Base-by-base conservation (phyloP, 2,888 invertebrate genomes). In the Tinea pellionella region DNA sequence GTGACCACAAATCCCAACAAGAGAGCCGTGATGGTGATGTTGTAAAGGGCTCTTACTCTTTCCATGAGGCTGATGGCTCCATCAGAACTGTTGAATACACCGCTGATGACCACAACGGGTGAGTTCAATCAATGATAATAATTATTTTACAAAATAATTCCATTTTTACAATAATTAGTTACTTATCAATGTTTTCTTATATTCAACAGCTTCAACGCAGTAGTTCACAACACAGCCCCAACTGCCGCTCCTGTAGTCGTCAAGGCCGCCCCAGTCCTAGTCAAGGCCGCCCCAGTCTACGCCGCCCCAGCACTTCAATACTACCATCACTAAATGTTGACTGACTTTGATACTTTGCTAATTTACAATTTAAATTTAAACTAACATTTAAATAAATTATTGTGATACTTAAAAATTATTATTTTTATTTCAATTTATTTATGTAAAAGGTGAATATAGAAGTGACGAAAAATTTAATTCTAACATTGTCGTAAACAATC, bases 1-100 rank as follows among this genome's bases (percentile, higher is more conserved):
- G 88, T 57, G 89, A 89, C 76, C 77, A 80, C 71, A 88, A 88
- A 73, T 75, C 77, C 63, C 87, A 85, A 70, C 83, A 85, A 64
- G 89, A 89, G 66, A 65, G 69, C 64, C 78, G 82, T 62, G 88
- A 88, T 62, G 88, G 88, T 59, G 88, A 88, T 67, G 77, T 76
- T 2, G 88, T 88, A 58, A 83, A 87, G 69, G 88, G 88, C 63
- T 77, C 80, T 8, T 86, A 88, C 75, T 80, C 83, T 13, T 75
- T 88, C 65, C 74, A 78, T 61, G 87, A 88, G 69, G 81, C 88
- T 61, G 88, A 88, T 65, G 88, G 88, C 66, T 86, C 87, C 69
- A 70, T 80, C 67, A 77, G 87, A 63, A 85, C 84, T 60, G 88
- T 88, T 59, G 80, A 86, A 66, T 88, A 88, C 77, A 72, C 83